phyloP scores from a whole-genome alignment of 2,797 vertebrate genomes.

The Molossus alvarezi region DNA sequence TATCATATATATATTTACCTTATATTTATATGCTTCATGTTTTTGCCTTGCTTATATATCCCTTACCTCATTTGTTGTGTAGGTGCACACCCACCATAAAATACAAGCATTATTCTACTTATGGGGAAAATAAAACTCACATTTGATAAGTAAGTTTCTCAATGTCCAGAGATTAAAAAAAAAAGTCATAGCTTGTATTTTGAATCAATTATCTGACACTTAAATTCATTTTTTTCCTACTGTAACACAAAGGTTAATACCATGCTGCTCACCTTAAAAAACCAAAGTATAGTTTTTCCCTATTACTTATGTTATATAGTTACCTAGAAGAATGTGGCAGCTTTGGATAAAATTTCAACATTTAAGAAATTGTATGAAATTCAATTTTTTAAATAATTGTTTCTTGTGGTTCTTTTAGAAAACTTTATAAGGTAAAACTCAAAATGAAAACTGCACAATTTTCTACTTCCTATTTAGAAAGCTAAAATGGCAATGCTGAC shows the following conservation, averaged over 20 bases:
- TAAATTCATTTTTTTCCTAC: neutral
- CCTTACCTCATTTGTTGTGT: neutral
- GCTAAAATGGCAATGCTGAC: neutral
- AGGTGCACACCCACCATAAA: neutral
- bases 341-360: neutral
- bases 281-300: neutral
- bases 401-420: neutral
- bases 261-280: neutral
- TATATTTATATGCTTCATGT: neutral
- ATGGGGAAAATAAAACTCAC: neutral
- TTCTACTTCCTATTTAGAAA: neutral
- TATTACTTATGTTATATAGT: neutral
- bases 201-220: neutral
- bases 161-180: neutral
- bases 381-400: neutral
- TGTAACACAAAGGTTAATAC: neutral
- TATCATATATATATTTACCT: neutral
- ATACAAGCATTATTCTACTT: neutral
- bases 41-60: neutral
- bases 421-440: neutral
- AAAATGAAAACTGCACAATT: neutral
- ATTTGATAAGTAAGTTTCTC: neutral
- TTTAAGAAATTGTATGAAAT: neutral
- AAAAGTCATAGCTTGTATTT: neutral
- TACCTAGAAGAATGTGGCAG: neutral